Conservation (phyloP, 2,113 vertebrate genomes). For the Equus przewalskii region DNA sequence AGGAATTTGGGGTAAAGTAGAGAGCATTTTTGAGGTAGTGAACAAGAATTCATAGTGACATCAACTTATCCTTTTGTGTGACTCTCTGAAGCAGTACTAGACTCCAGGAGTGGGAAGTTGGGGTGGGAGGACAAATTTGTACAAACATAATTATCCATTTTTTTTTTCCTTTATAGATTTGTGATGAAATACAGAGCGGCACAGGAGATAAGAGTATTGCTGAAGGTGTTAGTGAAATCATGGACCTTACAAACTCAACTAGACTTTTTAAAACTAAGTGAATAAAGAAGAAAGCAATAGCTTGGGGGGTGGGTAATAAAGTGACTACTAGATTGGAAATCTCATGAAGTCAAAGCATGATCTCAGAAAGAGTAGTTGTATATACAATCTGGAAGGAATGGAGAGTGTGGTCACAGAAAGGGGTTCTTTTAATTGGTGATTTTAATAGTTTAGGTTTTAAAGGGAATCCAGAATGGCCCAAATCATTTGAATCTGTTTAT, state of each 20-base stretch:
- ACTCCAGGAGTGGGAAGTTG: too few relatives aligned
- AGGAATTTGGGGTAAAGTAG: not conserved
- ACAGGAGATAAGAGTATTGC: not conserved
- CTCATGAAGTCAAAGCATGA: not conserved
- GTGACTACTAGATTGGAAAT: not conserved
- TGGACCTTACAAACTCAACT: not conserved
- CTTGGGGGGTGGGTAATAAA: not conserved
- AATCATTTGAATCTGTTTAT: not conserved
- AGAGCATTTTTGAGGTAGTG: not conserved
- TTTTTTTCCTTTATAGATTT: not conserved
- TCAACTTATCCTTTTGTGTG: not conserved
- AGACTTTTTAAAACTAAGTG: not conserved
- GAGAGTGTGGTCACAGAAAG: not conserved
- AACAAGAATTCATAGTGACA: not conserved
- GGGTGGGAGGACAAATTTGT: not conserved
- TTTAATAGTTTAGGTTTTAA: not conserved
- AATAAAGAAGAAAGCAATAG: not conserved
- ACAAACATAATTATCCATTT: not conserved
- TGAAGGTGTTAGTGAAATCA: not conserved
- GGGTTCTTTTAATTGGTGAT: not conserved
- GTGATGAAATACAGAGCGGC: not conserved
- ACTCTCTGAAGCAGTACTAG: not conserved
- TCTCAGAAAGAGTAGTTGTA: not conserved
- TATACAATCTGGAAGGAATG: not conserved
- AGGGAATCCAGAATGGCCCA: not conserved